Evolutionary conservation across 2,113 vertebrate species (phyloP).

Genomic region (Coregonus clupeaformis): DNA sequence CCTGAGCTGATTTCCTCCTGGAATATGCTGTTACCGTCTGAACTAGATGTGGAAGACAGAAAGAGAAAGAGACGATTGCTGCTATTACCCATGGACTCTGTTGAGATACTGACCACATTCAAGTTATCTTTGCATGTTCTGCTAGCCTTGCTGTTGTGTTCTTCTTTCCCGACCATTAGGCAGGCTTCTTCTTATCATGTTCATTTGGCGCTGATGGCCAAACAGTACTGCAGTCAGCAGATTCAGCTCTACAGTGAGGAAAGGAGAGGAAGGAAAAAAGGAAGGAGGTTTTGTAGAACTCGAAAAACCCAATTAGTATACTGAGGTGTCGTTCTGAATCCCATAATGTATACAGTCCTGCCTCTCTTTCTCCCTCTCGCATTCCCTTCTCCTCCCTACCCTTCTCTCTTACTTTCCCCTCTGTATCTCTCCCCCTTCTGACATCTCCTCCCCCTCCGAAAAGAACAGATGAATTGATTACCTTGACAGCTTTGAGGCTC

Average conservation of each 20-base stretch:
- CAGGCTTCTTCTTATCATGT: too few species aligned
- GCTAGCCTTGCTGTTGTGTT: not conserved
- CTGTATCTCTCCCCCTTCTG: slow-evolving; percentile 1
- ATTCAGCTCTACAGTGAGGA: not conserved
- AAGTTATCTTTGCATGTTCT: not conserved
- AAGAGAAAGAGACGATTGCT: not conserved
- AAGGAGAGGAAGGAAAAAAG: not conserved
- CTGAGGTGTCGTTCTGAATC: too few species aligned
- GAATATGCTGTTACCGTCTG: slow-evolving; percentile 23
- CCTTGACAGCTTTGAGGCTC: too few species aligned
- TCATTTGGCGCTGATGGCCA: too few species aligned
- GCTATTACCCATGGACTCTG: too few species aligned
- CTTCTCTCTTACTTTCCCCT: not conserved
- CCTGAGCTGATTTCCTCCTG: slow-evolving; percentile 32
- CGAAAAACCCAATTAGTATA: not conserved
- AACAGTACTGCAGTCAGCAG: too few species aligned
- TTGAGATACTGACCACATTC: too few species aligned
- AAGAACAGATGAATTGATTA: too few species aligned
- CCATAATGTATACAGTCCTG: not conserved
- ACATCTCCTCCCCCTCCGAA: not conserved
- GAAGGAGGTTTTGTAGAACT: not conserved
- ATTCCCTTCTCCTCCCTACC: slow-evolving; percentile 8
- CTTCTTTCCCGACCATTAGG: too few species aligned
- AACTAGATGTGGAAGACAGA: too few species aligned
- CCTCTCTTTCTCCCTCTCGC: not conserved